Evolutionary conservation across 92 coral and sea anemone genomes (phyloP), one percentile per base, ranked within the genome.

Genomic region (Paramuricea clavata): DNA sequence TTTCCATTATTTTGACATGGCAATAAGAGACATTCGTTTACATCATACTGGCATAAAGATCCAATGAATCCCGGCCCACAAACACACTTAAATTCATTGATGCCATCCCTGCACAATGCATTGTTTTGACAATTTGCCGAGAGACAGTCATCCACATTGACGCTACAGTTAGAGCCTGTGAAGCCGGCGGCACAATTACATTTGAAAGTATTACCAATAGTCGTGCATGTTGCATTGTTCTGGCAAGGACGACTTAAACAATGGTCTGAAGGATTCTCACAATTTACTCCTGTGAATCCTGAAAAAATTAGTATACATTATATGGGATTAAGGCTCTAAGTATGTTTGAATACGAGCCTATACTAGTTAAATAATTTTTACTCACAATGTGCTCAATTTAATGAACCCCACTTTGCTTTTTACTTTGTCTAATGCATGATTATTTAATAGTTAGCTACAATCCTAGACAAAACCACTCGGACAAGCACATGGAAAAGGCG

Each of bases 91-190:
- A 77, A 95, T 23, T 31, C 50, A 62, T 89, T 80, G 35, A 93
- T 81, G 15, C 90, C 94, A 77, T 90, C 94, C 12, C 49, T 41
- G 42, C 97, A 95, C 2, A 90, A 86, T 15, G 95, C 97, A 75
- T 88, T 88, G 39, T 92, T 89, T 25, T 32, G 17, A 67, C 98
- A 95, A 1, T 86, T 84, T 68, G 83, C 91, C 8, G 93, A 79
- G 15, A 83, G 89, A 71, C 98, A 95, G 59, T 95, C 98, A 41
- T 95, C 90, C 33, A 93, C 89, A 83, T 95, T 88, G 43, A 31
- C 79, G 78, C 90, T 90, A 84, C 98, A 95, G 7, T 78, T 87
- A 11, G 76, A 83, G 44, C 98, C 98, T 64, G 92, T 92, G 71
- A 78, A 95, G 1, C 98, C 98, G 28, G 59, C 17, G 1, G 54